Conservation (phyloP, 2,888 invertebrate species). For the Drosophila koepferae region DNA sequence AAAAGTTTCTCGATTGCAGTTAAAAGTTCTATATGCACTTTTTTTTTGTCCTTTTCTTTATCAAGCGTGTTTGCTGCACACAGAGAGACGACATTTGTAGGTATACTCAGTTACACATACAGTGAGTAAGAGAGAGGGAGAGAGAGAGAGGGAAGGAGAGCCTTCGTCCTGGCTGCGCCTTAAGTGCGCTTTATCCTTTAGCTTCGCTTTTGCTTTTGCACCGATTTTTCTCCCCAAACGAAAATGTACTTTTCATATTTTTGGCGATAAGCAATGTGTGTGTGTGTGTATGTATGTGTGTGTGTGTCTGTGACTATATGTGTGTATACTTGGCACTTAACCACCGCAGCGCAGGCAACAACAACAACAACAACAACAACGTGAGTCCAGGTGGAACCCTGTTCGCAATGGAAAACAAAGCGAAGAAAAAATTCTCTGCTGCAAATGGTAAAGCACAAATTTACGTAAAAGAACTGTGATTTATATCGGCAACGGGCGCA, state of each 20-base stretch:
- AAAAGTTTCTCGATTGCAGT: conserved; percentile 79
- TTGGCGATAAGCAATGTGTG: conserved; percentile 62
- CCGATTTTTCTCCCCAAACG: conserved; percentile 35
- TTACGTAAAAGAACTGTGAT: conserved; percentile 85
- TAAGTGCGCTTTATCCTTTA: conserved; percentile 70
- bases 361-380: conserved; percentile 6
- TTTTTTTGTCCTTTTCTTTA: conserved; percentile 51
- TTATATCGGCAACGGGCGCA: conserved; percentile 74
- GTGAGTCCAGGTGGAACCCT: conserved; percentile 56
- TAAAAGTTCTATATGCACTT: conserved; percentile 67
- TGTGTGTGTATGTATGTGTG: conserved; percentile 16
- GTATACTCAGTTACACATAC: conserved; percentile 25
- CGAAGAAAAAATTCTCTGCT: conserved; percentile 52
- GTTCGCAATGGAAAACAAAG: conserved; percentile 29
- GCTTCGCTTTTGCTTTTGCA: conserved; percentile 26
- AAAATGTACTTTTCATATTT: conserved; percentile 80
- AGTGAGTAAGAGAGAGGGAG: neutral
- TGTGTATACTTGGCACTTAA: conserved; percentile 66
- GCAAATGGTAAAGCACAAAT: conserved; percentile 83
- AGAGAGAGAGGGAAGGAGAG: conserved; percentile 6
- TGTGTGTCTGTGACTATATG: conserved; percentile 3
- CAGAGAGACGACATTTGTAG: conserved; percentile 26
- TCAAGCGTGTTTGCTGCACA: conserved; percentile 68
- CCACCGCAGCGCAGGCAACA: conserved; percentile 40
- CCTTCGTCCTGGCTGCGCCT: conserved; percentile 46